phyloP scores from a whole-genome alignment of 2,888 invertebrate species.

The Boloria euphrosyne region DNA sequence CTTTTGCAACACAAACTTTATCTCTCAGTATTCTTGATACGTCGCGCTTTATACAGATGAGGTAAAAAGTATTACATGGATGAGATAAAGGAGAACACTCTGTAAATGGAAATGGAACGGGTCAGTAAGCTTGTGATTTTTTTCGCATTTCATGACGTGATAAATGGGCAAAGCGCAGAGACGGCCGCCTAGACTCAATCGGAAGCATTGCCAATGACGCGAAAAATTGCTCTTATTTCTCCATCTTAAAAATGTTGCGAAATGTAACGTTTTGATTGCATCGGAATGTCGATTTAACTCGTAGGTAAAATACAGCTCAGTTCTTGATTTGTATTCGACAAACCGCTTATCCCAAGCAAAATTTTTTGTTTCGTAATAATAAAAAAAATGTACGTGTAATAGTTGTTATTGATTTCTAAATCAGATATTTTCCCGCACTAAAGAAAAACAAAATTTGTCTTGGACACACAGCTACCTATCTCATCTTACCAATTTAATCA shows the following conservation, averaged over 20 bases:
- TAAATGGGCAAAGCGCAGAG: conserved; percentile 62
- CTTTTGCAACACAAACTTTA: conserved; percentile 25
- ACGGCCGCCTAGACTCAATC: conserved; percentile 53
- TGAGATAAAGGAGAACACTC: conserved; percentile 67
- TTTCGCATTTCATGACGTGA: conserved; percentile 69
- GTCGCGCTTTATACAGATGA: conserved; percentile 34
- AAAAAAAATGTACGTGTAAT: too few relatives aligned
- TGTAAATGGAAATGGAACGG: conserved; percentile 76
- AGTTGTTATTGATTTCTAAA: too few relatives aligned
- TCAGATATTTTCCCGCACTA: too few relatives aligned
- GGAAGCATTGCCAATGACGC: conserved; percentile 69
- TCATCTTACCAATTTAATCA: not conserved
- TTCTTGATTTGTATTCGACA: too few relatives aligned
- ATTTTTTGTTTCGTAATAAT: too few relatives aligned
- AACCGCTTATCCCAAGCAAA: too few relatives aligned
- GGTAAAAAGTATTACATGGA: conserved; percentile 62
- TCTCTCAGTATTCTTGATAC: conserved; percentile 30
- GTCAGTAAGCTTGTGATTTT: conserved; percentile 68
- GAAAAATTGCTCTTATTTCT: conserved; percentile 68
- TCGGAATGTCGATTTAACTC: not conserved
- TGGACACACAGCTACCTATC: not conserved
- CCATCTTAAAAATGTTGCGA: conserved; percentile 50
- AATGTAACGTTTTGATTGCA: conserved; percentile 15
- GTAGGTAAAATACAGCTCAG: too few relatives aligned
- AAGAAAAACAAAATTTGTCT: not conserved